Conservation (phyloP, 2,797 vertebrate species). For the Enteromius argenteus region DNA sequence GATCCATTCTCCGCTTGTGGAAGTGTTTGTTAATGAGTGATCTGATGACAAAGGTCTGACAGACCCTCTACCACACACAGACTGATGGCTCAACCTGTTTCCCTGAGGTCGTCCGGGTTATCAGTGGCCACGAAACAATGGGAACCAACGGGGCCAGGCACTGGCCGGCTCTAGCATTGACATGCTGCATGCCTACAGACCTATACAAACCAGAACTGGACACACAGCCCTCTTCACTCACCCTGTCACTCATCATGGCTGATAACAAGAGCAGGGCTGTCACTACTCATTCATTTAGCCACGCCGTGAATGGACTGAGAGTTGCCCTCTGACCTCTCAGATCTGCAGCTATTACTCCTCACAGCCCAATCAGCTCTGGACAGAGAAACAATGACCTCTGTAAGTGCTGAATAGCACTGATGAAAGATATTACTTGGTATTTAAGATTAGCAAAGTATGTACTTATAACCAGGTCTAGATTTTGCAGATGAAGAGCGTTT, state of each 20-base stretch:
- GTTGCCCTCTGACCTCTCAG: constrained; percentile 54
- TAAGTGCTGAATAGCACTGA: constrained; percentile 55
- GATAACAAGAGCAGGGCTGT: constrained; percentile 67
- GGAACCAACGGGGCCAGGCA: constrained; percentile 74
- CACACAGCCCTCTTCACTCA: constrained; percentile 57
- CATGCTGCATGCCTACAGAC: constrained; percentile 68
- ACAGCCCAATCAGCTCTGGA: constrained; percentile 56
- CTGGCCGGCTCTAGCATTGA: constrained; percentile 66
- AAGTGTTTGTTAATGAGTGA: constrained; percentile 82
- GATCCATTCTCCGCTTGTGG: constrained; percentile 70
- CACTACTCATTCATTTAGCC: constrained; percentile 66
- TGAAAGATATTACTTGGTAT: constrained; percentile 47
- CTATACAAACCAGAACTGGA: constrained; percentile 58
- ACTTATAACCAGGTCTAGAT: background rate
- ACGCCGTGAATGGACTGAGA: constrained; percentile 58
- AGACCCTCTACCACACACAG: constrained; percentile 67
- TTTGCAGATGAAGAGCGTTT: background rate
- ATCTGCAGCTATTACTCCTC: constrained; percentile 57
- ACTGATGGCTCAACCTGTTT: constrained; percentile 74
- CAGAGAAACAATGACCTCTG: constrained; percentile 48
- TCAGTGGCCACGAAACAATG: constrained; percentile 79
- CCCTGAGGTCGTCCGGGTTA: constrained; percentile 75
- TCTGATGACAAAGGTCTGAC: constrained; percentile 78
- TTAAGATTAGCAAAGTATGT: constrained; percentile 22
- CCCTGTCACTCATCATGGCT: constrained; percentile 61